Base-by-base conservation (phyloP, 2,113 vertebrate genomes). In the Carollia perspicillata region DNA sequence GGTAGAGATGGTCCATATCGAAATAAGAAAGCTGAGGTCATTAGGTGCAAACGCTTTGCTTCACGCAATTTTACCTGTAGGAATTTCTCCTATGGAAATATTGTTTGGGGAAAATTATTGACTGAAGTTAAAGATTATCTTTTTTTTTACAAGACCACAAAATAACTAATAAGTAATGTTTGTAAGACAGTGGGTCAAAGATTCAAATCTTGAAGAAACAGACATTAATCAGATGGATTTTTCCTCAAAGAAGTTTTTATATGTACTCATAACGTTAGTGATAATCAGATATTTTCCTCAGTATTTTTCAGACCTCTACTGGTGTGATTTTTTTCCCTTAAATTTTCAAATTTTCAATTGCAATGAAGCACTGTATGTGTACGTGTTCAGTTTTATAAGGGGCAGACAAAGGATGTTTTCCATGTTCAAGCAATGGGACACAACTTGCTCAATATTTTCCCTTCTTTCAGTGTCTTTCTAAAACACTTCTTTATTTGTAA, bases 1-100 rank as follows among this genome's bases (percentile, higher is more conserved):
- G 55, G 14, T 63, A 69, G 30, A 63, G 14, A 37, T 81, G 42
- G 22, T 40, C 22, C 18, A 47, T 81, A 88, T 63, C 17, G 35
- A 84, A 65, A 14, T 37, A 58, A 96, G 49, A 86, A 13, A 44
- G 28, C 26, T 90, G 75, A 60, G 1, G 5, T 33, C 87, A 87
- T 83, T 60, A 81, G 44, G 18, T 77, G 37, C 20, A 83, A 51
- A 55, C 49, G 72, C 5, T 44, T 77, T 75, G 28, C 3, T 87
- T 81, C 66, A 69, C 75, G 23, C 4, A 74, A 83, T 58, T 81
- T 96, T 69, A 37, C n/a, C 78, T 49, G 28, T 71, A 84, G 10
- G 37, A 84, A 94, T 63, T 92, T 94, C 55, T 78, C 33, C 20
- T 84, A 37, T 63, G 47, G 30, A 87, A 63, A 72, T 79, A 94